Evolutionary conservation across 2,888 invertebrate species (phyloP).

Genomic region (Leucophenga maculata): DNA sequence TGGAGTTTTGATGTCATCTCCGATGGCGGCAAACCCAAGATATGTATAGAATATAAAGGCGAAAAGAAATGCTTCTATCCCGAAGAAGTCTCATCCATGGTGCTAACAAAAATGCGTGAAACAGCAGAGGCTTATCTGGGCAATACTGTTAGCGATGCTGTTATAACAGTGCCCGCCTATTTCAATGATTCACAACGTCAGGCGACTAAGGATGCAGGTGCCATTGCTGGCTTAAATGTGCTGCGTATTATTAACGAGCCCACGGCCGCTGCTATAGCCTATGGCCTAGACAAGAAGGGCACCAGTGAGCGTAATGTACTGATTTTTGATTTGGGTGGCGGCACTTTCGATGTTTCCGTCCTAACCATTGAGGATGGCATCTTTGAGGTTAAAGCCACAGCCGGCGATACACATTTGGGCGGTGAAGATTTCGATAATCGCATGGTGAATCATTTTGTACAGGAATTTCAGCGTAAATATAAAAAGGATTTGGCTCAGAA

Average conservation of each 20-base stretch:
- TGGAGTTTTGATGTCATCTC: slow-evolving; percentile 94
- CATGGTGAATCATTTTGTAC: slow-evolving; percentile 89
- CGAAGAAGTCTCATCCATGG: slow-evolving; percentile 95
- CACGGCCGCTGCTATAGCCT: slow-evolving; percentile 92
- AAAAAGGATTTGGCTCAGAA: slow-evolving; percentile 88
- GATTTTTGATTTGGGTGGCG: slow-evolving; percentile 79
- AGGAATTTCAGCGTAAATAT: slow-evolving; percentile 92
- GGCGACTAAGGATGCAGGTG: slow-evolving; percentile 89
- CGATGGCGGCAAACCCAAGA: slow-evolving; percentile 86
- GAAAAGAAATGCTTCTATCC: slow-evolving; percentile 92
- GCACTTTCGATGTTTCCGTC: slow-evolving; percentile 93
- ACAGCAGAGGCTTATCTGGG: slow-evolving; percentile 82
- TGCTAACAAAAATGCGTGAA: slow-evolving; percentile 93
- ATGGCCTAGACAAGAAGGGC: slow-evolving; percentile 89
- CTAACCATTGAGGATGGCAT: slow-evolving; percentile 93
- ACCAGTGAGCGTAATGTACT: slow-evolving; percentile 85
- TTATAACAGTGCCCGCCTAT: slow-evolving; percentile 87
- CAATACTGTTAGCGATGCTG: slow-evolving; percentile 79
- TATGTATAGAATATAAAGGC: slow-evolving; percentile 89
- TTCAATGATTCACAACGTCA: slow-evolving; percentile 84
- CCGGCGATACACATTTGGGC: slow-evolving; percentile 68
- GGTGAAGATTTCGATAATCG: slow-evolving; percentile 80
- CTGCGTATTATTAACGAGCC: slow-evolving; percentile 94
- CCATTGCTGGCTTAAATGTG: slow-evolving; percentile 88
- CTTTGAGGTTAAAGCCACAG: slow-evolving; percentile 94